Base-by-base conservation (phyloP, 2,888 invertebrate genomes). In the Parnassius apollo region DNA sequence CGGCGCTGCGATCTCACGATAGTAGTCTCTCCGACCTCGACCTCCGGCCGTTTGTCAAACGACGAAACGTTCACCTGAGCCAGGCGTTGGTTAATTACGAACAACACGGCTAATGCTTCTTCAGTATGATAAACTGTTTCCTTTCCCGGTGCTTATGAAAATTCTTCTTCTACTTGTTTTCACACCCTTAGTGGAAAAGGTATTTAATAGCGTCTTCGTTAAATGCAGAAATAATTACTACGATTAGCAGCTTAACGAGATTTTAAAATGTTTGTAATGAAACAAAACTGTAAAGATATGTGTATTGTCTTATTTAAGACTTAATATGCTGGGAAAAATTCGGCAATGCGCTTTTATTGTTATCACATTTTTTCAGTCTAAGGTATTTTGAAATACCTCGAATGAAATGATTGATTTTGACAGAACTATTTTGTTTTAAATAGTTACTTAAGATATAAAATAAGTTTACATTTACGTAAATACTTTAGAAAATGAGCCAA, bases 11-110 rank as follows among this genome's bases (percentile, higher is more conserved):
- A 81, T 85, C 76, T 75, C 73, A 75, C 77, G 85, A 84, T 85
- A 81, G 84, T 82, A 80, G 77, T 75, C 82, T 80, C 77, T 76
- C 70, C 72, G 46, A 11, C 12, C 7, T n/a, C 74, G 75, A 76
- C 79, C 81, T 82, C 80, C 81, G 76, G 84, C 81, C 88, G 87
- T 89, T 90, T 87, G 82, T 90, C 86, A 87, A 81, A 78, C 78
- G 62, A 62, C 64, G 68, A 66, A 64, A 72, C 75, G 74, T 80
- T 85, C 83, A 87, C 88, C 87, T 86, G 85, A 74, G 75, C 66
- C 68, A 69, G 70, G 70, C 71, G 66, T 66, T 75, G 76, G 83
- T 88, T 89, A 90, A 91, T 91, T 90, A 82, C 83, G 75, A 83
- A 81, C 83, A 83, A 77, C 83, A 79, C 78, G 75, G 81, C 71